A percentile compares a stretch with the other conserved stretches of the same genome.
Evolutionary conservation across 2,888 invertebrate species (phyloP).

Genomic region (Prosapia bicincta): DNA sequence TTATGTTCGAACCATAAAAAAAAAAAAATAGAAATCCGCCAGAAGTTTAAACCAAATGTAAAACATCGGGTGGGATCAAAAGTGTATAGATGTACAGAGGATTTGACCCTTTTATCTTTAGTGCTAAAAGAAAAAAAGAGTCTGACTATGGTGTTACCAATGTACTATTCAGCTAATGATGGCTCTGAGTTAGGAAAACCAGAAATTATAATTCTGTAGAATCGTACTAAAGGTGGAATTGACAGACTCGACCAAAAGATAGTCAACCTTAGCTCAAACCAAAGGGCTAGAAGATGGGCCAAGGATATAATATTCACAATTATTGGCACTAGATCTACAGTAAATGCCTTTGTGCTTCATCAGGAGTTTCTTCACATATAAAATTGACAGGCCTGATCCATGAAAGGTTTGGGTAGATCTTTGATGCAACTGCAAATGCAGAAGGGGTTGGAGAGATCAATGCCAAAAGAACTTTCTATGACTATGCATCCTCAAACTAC

Average conservation of each 20-base stretch:
- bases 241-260: too few species aligned
- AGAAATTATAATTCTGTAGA: slow-evolving; percentile 25
- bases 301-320: slow-evolving; percentile 26
- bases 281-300: slow-evolving; percentile 28
- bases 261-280: slow-evolving; percentile 27
- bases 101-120: slow-evolving; percentile 30
- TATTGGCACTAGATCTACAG: slow-evolving; percentile 24
- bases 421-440: background rate
- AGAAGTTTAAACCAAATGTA: slow-evolving; percentile 26
- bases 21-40: slow-evolving; percentile 31
- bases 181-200: slow-evolving; percentile 22
- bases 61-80: slow-evolving; percentile 4
- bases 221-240: too few species aligned
- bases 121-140: background rate
- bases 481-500: background rate
- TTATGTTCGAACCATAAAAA: slow-evolving; percentile 26
- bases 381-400: background rate
- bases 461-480: background rate
- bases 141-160: slow-evolving; percentile 29
- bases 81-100: slow-evolving; percentile 32
- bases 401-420: slow-evolving; percentile 1
- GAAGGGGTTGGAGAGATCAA: slow-evolving; percentile 2
- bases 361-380: slow-evolving; percentile 4
- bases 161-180: slow-evolving; percentile 21
- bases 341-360: slow-evolving; percentile 15